phyloP scores from a whole-genome alignment of 92 coral and sea anemone genomes.

The Porites cylindrica region DNA sequence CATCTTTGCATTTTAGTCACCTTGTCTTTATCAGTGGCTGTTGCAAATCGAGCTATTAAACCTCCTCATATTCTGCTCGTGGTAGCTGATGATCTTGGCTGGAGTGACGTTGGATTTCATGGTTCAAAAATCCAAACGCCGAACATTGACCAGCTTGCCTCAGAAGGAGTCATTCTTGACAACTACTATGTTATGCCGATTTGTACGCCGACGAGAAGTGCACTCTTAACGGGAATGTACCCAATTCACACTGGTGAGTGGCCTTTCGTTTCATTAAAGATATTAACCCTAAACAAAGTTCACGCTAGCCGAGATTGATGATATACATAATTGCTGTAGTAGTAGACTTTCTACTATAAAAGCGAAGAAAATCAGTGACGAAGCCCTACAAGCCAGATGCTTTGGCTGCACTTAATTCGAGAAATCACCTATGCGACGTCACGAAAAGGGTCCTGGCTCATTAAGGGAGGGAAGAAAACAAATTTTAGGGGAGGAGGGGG shows the following conservation, averaged over 20 bases:
- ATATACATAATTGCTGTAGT: no score
- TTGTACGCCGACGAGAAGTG: constrained; percentile 68
- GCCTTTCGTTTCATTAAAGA: no score
- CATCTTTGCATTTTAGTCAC: constrained; percentile 4
- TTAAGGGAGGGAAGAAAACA: no score
- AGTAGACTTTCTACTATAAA: no score
- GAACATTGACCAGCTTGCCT: constrained; percentile 54
- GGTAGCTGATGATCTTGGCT: constrained; percentile 66
- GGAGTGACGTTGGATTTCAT: constrained; percentile 70
- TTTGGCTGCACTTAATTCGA: no score
- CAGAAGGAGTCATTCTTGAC: constrained; percentile 62
- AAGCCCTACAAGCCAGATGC: no score
- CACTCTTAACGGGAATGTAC: constrained; percentile 65
- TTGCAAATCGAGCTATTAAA: neutral
- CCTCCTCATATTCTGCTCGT: constrained; percentile 58
- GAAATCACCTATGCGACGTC: no score
- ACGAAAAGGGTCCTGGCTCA: no score
- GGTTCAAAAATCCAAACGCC: constrained; percentile 61
- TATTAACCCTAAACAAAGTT: no score
- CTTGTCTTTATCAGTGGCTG: neutral
- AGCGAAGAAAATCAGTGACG: no score
- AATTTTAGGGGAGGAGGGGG: no score
- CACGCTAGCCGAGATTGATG: no score
- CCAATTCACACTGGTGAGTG: constrained; percentile 67
- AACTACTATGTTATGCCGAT: constrained; percentile 67